These are phyloP conservation scores for Aleadryas rufinucha DNA, from an alignment of 2,113 vertebrate genomes.

Conservation along the genomic window DNA sequence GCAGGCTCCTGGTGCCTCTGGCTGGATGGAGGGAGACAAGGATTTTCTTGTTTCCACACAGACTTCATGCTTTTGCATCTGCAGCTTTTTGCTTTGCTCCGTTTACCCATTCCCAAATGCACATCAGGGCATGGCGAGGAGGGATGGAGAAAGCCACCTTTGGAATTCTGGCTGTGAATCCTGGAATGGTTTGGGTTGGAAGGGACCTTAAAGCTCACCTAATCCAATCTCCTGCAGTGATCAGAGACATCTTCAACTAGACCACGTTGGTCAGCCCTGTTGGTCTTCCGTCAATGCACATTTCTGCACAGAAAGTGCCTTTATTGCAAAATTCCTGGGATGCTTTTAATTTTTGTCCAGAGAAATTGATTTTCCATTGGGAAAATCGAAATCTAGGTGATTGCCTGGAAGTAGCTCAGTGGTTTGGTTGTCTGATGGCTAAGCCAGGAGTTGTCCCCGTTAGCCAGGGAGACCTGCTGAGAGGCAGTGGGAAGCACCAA, in stretches of 20 bases:
- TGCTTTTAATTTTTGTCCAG: neutral
- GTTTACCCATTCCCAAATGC: accelerated
- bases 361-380: neutral
- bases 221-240: neutral
- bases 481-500: neutral
- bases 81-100: accelerated
- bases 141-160: neutral
- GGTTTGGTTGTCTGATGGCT: neutral
- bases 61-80: accelerated
- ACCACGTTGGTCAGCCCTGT: accelerated
- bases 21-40: neutral
- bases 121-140: accelerated
- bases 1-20: neutral
- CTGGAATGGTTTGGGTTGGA: neutral
- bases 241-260: neutral
- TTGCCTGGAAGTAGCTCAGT: neutral
- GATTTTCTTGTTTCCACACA: accelerated
- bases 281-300: accelerated
- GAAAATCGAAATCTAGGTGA: neutral
- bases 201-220: neutral
- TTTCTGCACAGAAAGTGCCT: neutral
- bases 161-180: neutral
- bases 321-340: neutral
- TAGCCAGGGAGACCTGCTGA: neutral
- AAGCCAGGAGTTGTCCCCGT: neutral